These are phyloP conservation scores for Diphyllodes magnificus DNA, from an alignment of 2,113 vertebrate genomes.

Conservation along the genomic window DNA sequence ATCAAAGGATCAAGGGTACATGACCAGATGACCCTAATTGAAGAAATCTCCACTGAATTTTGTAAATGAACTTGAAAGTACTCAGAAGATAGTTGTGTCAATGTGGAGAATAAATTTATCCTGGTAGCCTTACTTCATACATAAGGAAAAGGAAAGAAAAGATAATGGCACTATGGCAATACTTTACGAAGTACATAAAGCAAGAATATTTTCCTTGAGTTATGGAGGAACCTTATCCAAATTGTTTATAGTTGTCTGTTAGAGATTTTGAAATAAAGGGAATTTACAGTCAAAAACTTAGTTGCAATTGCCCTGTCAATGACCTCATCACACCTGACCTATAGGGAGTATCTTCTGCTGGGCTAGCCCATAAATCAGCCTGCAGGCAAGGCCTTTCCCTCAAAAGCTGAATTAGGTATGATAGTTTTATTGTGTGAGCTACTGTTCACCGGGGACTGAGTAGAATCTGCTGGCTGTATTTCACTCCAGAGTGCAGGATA, in stretches of 20 bases:
- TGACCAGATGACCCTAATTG: constrained; percentile 70
- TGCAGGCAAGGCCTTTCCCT: constrained; percentile 9
- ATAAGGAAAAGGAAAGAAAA: not conserved
- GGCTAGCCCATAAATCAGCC: constrained; percentile 55
- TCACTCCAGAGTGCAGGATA: constrained; percentile 23
- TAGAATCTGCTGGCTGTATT: constrained; percentile 37
- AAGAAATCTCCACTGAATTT: constrained; percentile 38
- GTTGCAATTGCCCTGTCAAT: constrained; percentile 42
- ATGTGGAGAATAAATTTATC: not conserved
- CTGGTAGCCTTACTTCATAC: not conserved
- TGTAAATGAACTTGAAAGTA: constrained; percentile 36
- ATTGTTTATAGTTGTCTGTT: constrained; percentile 51
- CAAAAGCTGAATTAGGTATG: constrained; percentile 56
- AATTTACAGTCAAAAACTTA: constrained; percentile 49
- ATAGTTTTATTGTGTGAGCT: constrained; percentile 65
- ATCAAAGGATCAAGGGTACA: constrained; percentile 57
- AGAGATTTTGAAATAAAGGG: constrained; percentile 36
- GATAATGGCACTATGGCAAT: not conserved
- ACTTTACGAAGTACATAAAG: not conserved
- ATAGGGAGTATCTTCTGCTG: constrained; percentile 52
- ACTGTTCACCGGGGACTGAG: constrained; percentile 53
- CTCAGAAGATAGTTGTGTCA: constrained; percentile 16
- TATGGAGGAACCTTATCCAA: constrained; percentile 6
- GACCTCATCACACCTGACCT: constrained; percentile 67
- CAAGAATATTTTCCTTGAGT: constrained; percentile 2